Conservation (phyloP, 2,797 vertebrate species). For the Vultur gryphus region DNA sequence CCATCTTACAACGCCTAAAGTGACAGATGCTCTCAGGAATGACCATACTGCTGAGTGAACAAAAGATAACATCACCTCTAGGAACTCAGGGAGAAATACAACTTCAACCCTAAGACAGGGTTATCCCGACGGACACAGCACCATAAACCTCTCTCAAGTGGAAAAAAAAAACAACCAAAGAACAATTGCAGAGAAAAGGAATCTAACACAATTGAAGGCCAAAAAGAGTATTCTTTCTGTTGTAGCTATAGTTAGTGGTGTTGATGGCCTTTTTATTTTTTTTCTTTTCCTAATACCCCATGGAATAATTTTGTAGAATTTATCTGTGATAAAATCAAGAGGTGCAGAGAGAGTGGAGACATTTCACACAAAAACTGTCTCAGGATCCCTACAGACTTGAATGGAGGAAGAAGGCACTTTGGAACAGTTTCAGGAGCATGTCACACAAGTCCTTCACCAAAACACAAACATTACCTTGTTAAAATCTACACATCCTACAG, state of each 20-base stretch:
- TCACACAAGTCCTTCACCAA: not conserved
- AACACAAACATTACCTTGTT: conserved; percentile 37
- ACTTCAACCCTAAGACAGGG: conserved; percentile 67
- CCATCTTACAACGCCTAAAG: conserved; percentile 90
- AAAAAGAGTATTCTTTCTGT: conserved; percentile 62
- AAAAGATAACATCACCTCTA: conserved; percentile 79
- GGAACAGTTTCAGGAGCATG: not conserved
- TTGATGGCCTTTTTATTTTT: not conserved
- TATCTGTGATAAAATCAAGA: not conserved
- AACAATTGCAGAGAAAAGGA: conserved; percentile 58
- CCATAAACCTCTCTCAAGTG: conserved; percentile 74
- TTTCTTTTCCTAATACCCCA: not conserved
- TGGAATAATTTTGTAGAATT: not conserved
- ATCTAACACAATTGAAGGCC: conserved; percentile 68
- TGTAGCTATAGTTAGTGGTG: not conserved
- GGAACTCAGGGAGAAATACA: conserved; percentile 77
- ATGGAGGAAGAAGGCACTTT: not conserved
- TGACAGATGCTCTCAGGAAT: conserved; percentile 95
- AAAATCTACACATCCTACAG: conserved; percentile 35
- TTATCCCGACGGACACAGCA: conserved; percentile 66
- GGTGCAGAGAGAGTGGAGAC: not conserved
- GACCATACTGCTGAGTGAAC: conserved; percentile 79
- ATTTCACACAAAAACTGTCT: not conserved
- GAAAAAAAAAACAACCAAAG: conserved; percentile 36
- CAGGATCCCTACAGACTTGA: not conserved